Evolutionary conservation across 2,113 vertebrate genomes (phyloP), one percentile per base, ranked within the genome.

Genomic region (Ursus arctos): DNA sequence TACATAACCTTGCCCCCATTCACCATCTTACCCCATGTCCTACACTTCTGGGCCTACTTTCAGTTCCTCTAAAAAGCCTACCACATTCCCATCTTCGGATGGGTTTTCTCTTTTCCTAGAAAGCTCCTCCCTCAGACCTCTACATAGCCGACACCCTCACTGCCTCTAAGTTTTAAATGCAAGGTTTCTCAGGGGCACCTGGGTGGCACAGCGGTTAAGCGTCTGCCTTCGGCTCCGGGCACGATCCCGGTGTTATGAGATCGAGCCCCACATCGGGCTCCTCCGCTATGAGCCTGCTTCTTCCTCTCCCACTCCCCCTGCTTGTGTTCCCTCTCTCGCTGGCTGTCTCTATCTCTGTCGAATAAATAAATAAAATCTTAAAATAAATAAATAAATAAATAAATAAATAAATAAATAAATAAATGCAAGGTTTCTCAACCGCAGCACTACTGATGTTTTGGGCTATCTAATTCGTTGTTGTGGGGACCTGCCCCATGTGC

Each of bases 21-120:
- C 88, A 88, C 14, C 47, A 65, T 43, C 67, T 83, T 28, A 85
- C 36, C 36, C 83, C 26, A 61, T 51, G 47, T 83, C 21, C 28
- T 51, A n/a, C 4, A 67, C 49, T 67, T 91, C 18, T 47, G 63
- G 82, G 72, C 51, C 55, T 76, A 40, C 40, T 43, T 69, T 92
- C 51, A 97, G 12, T 67, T 94, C 65, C 77, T 80, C 36, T 71
- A 63, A 61, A 97, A 97, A 69, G 69, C 22, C 59, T 94, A 57
- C 61, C 40, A 92, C 7, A n/a, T 18, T 82, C 59, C 12, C 26
- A 55, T 51, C 57, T 61, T 61, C 33, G 53, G 67, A 53, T 33
- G 33, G 65, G 65, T 19, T n/a, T 69, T n/a, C 65, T n/a, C 55
- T 81, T 31, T 71, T 43, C 24, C 33, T 63, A 69, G 24, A 96